Evolutionary conservation across 1,140 invertebrate genomes (phyloP).

Genomic region (Neodiprion pinetum): DNA sequence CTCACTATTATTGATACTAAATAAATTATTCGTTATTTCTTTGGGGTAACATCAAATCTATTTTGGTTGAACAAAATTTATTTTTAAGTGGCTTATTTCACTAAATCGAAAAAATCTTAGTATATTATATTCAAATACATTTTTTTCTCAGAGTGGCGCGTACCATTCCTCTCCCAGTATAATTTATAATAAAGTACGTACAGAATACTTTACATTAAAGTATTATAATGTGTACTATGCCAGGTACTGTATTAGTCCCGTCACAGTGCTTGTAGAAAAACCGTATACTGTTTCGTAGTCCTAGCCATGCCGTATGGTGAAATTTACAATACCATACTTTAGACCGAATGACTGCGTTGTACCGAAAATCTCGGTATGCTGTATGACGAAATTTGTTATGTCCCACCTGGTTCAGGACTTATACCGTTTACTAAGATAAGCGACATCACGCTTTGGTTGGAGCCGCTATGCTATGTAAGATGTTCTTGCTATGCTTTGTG

Average conservation of each 20-base stretch:
- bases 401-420: too few species aligned
- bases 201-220: not conserved
- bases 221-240: not conserved
- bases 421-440: too few species aligned
- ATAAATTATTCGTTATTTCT: not conserved
- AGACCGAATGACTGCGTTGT: not conserved
- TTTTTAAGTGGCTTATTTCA: not conserved
- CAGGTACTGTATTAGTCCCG: not conserved
- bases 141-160: not conserved
- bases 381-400: too few species aligned
- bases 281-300: not conserved
- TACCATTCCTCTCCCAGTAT: not conserved
- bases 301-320: not conserved
- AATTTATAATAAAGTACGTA: conserved; percentile 4
- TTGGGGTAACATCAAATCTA: not conserved
- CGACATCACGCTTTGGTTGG: too few species aligned
- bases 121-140: not conserved
- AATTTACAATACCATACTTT: conserved; percentile 4
- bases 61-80: not conserved
- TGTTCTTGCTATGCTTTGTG: too few species aligned
- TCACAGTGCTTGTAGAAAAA: not conserved
- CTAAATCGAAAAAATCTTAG: not conserved
- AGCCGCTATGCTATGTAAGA: too few species aligned
- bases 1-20: not conserved
- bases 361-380: too few species aligned